phyloP scores from a whole-genome alignment of 2,797 vertebrate species.

The Pantherophis vulpinus region DNA sequence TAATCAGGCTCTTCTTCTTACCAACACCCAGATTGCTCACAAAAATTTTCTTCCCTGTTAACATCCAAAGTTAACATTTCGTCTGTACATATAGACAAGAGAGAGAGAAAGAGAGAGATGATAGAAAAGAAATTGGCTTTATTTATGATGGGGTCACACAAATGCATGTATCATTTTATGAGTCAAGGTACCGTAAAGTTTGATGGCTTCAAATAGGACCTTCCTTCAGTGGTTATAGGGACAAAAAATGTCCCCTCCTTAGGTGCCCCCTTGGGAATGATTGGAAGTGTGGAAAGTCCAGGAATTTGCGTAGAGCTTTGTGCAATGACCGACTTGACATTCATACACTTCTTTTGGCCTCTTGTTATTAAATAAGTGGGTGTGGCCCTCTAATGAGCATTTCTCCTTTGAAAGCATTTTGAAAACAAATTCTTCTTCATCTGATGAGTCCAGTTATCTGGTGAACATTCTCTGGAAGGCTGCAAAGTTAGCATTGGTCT shows the following conservation, averaged over 20 bases:
- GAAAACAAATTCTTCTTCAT: not conserved
- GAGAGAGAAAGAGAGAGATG: no score
- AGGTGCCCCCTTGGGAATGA: not conserved
- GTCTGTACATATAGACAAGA: not conserved
- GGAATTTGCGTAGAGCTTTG: not conserved
- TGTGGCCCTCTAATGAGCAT: not conserved
- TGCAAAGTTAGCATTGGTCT: not conserved
- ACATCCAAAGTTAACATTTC: not conserved
- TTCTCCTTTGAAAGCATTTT: not conserved
- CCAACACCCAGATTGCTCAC: not conserved
- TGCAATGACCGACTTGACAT: not conserved
- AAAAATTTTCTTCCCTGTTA: not conserved
- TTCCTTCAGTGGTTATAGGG: not conserved
- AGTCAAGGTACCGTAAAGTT: not conserved
- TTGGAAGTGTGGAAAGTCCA: not conserved
- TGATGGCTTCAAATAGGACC: not conserved
- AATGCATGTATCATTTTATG: not conserved
- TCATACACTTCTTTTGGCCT: not conserved
- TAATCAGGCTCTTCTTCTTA: not conserved
- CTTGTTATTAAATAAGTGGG: not conserved
- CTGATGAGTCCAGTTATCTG: not conserved
- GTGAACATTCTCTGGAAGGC: not conserved
- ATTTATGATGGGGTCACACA: not conserved
- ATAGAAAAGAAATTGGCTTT: not conserved
- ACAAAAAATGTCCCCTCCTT: not conserved